Conservation (phyloP, 2,113 vertebrate genomes). For the Hippolais icterina region DNA sequence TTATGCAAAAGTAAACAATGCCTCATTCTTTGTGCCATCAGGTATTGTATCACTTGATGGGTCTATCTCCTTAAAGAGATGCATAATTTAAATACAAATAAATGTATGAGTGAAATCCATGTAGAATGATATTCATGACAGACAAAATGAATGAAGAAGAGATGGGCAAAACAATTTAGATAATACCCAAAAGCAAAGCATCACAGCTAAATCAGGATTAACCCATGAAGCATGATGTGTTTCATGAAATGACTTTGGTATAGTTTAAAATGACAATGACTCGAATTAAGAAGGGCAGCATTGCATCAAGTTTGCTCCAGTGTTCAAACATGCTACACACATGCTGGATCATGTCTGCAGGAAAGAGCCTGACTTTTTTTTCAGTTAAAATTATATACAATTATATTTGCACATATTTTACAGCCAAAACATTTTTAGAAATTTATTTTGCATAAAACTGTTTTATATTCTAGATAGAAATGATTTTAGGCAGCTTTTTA, state of each 20-base stretch:
- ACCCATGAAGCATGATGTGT: slow-evolving; percentile 12
- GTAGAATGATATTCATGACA: neutral
- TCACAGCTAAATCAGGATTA: slow-evolving; percentile 47
- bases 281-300: neutral
- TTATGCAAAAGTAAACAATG: slow-evolving; percentile 30
- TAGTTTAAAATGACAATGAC: neutral
- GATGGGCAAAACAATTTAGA: slow-evolving; percentile 41
- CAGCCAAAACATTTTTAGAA: neutral
- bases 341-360: neutral
- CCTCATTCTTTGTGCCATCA: neutral
- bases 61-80: slow-evolving; percentile 19
- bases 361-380: neutral
- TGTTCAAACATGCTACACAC: neutral
- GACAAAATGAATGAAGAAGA: slow-evolving; percentile 3
- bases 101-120: slow-evolving; percentile 9
- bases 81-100: slow-evolving; percentile 38
- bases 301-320: neutral
- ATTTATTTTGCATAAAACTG: neutral
- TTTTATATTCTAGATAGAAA: neutral
- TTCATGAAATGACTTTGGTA: slow-evolving; percentile 17
- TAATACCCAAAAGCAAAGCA: slow-evolving; percentile 37
- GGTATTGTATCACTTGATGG: neutral
- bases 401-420: neutral
- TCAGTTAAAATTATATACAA: neutral
- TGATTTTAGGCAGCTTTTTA: neutral